Percentiles rank a stretch among this genome's conserved stretches.
Evolutionary conservation across 2,797 vertebrate genomes (phyloP).

Genomic region (Knipowitschia caucasica): DNA sequence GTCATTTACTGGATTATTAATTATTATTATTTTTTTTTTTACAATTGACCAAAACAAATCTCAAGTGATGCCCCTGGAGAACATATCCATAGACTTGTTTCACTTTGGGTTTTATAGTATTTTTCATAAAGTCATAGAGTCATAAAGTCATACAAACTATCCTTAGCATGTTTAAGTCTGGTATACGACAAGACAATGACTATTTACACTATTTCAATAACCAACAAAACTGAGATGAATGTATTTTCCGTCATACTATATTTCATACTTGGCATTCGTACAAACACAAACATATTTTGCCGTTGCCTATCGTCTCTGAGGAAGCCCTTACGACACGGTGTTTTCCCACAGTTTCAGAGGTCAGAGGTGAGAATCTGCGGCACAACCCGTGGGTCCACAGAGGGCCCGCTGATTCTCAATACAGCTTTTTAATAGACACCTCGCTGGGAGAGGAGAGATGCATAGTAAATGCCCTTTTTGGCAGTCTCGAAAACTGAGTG

Average conservation of each 20-base stretch:
- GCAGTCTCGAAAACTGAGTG: conserved; percentile 40
- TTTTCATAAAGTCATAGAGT: too few species aligned
- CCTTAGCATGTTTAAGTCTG: too few species aligned
- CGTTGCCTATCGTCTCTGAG: conserved; percentile 32
- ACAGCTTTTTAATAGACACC: conserved; percentile 64
- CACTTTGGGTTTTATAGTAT: too few species aligned
- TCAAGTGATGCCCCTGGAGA: too few species aligned
- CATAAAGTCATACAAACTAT: too few species aligned
- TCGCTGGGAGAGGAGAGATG: conserved; percentile 66
- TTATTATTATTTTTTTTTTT: too few species aligned
- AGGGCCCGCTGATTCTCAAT: conserved; percentile 37
- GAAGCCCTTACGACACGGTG: conserved; percentile 25
- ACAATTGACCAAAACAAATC: too few species aligned
- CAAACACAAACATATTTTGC: not conserved
- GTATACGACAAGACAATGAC: too few species aligned
- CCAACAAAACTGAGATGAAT: too few species aligned
- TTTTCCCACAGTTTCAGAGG: conserved; percentile 26
- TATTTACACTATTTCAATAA: too few species aligned
- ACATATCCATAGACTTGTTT: too few species aligned
- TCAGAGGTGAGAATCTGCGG: conserved; percentile 39
- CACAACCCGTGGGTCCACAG: conserved; percentile 44
- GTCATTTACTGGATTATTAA: too few species aligned
- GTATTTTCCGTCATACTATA: not conserved
- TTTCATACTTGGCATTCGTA: not conserved
- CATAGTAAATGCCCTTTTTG: conserved; percentile 19